These are phyloP conservation scores for Saccostrea echinata DNA, from an alignment of 1,140 invertebrate genomes.

Conservation along the genomic window DNA sequence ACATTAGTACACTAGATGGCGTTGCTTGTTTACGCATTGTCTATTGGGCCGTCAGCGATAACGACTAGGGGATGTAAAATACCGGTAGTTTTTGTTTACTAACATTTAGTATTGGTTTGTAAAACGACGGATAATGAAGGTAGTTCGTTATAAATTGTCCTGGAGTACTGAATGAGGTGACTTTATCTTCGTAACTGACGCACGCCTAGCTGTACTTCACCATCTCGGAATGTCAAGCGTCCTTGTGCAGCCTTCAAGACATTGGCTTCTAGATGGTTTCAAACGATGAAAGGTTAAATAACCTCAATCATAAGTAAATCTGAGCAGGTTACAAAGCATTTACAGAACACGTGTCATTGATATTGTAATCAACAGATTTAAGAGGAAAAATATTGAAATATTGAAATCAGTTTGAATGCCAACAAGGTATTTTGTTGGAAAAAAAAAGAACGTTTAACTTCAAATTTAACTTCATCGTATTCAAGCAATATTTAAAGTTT, in stretches of 20 bases:
- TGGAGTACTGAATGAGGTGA: constrained; percentile 28
- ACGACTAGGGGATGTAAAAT: constrained; percentile 31
- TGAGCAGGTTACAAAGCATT: too few species aligned
- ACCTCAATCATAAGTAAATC: too few species aligned
- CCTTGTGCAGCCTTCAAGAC: neutral
- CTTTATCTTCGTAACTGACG: constrained; percentile 30
- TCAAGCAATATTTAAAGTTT: too few species aligned
- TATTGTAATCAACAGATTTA: too few species aligned
- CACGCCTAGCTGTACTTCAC: neutral
- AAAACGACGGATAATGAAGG: constrained; percentile 38
- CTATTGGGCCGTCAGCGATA: constrained; percentile 32
- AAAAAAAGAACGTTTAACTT: too few species aligned
- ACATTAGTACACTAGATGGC: constrained; percentile 31
- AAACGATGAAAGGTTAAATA: neutral
- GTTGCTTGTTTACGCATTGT: constrained; percentile 36
- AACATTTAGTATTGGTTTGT: constrained; percentile 39
- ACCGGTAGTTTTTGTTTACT: constrained; percentile 36
- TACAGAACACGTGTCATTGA: too few species aligned
- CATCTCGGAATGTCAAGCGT: neutral
- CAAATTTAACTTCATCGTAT: too few species aligned
- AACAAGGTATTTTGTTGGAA: too few species aligned
- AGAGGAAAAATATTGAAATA: too few species aligned
- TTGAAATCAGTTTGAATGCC: too few species aligned
- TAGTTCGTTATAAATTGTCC: constrained; percentile 35
- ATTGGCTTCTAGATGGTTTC: neutral